A percentile compares a stretch with the other conserved stretches of the same genome.
Evolutionary conservation across 2,797 vertebrate species (phyloP).

Genomic region (Coilia nasus): DNA sequence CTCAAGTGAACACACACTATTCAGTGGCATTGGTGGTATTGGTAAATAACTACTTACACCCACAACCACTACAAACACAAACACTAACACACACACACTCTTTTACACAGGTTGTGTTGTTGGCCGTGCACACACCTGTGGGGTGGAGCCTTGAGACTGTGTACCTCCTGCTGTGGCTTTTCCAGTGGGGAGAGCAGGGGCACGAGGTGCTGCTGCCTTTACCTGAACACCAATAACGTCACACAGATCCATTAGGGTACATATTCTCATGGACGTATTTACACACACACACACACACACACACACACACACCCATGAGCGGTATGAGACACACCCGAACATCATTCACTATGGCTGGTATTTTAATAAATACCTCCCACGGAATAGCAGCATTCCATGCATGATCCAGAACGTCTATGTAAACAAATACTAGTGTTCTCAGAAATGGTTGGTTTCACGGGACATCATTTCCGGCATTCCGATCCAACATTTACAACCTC

Average conservation of each 20-base stretch:
- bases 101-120: background rate
- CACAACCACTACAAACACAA: background rate
- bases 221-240: constrained; percentile 55
- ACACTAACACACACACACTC: background rate
- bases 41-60: too few species aligned
- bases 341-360: background rate
- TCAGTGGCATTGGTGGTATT: too few species aligned
- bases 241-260: too few species aligned
- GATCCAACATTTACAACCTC: background rate
- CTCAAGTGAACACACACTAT: background rate
- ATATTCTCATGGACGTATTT: background rate
- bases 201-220: constrained; percentile 60
- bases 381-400: background rate
- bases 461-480: background rate
- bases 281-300: constrained; percentile 30
- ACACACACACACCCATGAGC: background rate
- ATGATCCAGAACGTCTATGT: background rate
- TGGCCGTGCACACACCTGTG: constrained; percentile 65
- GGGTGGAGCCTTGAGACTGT: constrained; percentile 36
- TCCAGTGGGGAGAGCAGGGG: constrained; percentile 54
- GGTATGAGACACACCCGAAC: background rate
- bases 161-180: constrained; percentile 53
- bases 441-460: background rate
- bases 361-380: background rate
- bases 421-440: background rate